These are phyloP conservation scores for Pseudopodoces humilis DNA, from an alignment of 2,113 vertebrate genomes.

Conservation along the genomic window DNA sequence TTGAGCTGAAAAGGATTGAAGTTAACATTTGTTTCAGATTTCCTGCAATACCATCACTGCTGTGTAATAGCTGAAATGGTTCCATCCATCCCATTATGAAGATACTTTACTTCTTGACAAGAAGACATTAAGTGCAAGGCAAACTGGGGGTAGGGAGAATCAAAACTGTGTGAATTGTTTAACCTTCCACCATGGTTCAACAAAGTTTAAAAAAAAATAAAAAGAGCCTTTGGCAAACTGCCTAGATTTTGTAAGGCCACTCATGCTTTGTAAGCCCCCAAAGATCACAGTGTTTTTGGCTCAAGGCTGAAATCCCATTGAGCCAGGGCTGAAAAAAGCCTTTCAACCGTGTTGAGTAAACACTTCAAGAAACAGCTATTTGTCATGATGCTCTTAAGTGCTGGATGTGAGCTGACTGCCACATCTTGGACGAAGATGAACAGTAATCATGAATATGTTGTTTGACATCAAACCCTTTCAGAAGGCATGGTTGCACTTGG, in stretches of 20 bases:
- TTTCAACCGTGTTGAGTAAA: neutral
- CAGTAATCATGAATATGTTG: neutral
- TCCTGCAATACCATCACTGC: constrained; percentile 39
- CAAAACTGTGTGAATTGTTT: constrained; percentile 77
- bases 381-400: neutral
- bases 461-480: neutral
- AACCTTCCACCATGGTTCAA: constrained; percentile 76
- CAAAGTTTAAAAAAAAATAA: neutral
- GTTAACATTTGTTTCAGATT: constrained; percentile 50
- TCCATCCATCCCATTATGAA: constrained; percentile 41
- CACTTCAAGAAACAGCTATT: neutral
- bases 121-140: constrained; percentile 41
- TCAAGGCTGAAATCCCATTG: constrained; percentile 6
- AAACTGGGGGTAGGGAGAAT: constrained; percentile 23
- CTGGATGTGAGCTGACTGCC: neutral
- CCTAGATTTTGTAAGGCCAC: constrained; percentile 66
- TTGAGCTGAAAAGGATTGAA: neutral
- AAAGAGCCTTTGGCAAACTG: constrained; percentile 59
- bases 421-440: neutral
- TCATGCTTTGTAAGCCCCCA: constrained; percentile 41
- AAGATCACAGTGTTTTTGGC: constrained; percentile 56
- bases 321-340: constrained; percentile 2
- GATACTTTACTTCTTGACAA: constrained; percentile 63
- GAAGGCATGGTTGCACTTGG: neutral
- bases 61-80: constrained; percentile 41